Conservation (phyloP, 2,797 vertebrate species). For the Sternarchorhynchus goeldii region DNA sequence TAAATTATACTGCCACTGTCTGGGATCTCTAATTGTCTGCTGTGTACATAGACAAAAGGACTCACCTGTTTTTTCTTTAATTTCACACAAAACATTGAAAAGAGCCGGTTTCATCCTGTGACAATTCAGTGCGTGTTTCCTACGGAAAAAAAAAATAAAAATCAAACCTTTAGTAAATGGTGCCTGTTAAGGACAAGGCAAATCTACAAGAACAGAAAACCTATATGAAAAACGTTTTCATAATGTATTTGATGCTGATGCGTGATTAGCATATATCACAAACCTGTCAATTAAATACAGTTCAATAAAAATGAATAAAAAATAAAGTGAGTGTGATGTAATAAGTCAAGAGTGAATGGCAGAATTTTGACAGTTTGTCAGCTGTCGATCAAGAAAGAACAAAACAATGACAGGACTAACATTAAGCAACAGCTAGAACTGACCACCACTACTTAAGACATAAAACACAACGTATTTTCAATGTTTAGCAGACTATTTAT, state of each 20-base stretch:
- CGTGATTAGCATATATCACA: slow-evolving; percentile 17
- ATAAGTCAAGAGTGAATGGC: background rate
- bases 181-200: slow-evolving; percentile 36
- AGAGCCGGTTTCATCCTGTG: slow-evolving; percentile 99
- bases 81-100: slow-evolving; percentile 98
- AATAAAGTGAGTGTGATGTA: too few relatives aligned
- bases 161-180: background rate
- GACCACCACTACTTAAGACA: background rate
- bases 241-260: slow-evolving; percentile 14
- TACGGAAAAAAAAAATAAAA: slow-evolving; percentile 56
- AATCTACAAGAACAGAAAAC: slow-evolving; percentile 39
- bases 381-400: background rate
- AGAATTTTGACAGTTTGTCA: background rate
- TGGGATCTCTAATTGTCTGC: background rate
- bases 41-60: slow-evolving; percentile 10
- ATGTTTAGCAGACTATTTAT: too few relatives aligned
- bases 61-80: slow-evolving; percentile 99
- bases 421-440: background rate
- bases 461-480: background rate
- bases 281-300: slow-evolving; percentile 26
- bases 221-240: slow-evolving; percentile 20
- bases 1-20: background rate
- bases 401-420: slow-evolving; percentile 1
- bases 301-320: background rate
- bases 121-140: slow-evolving; percentile 98